Evolutionary conservation across 2,113 vertebrate genomes (phyloP), one percentile per base, ranked within the genome.

Genomic region (Coptodon bakossiorum): DNA sequence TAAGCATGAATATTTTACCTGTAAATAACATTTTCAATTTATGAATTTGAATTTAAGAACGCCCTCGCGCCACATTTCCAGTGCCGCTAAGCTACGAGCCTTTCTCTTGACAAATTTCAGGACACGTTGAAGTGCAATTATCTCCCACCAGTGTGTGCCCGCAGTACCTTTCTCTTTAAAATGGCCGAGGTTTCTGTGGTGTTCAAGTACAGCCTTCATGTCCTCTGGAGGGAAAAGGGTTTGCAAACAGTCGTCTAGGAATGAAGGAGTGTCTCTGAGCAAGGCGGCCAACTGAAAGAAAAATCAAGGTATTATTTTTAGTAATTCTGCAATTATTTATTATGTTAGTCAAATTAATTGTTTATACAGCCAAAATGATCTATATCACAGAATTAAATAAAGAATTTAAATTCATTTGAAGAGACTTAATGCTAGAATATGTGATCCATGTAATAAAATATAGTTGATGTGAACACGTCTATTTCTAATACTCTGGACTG

Each of bases 201-300:
- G 92, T 50, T 95, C 90, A 29, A 96, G 90, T 22, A 96, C 66
- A 29, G 88, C 87, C 86, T 96, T 95, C 92, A 96, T 89, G 83
- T 94, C 93, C 17, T 93, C 92, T 2, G 93, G 91, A 1, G 93
- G 91, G 73, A 93, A 93, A 66, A 90, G 56, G 59, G 94, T 89
- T 82, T 93, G 90, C 80, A 96, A 90, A 86, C 93, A 96, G 50
- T 96, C 94, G 6, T 95, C 93, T 5, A 96, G 89, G 84, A 94
- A 92, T 53, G 91, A 87, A 3, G 96, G 94, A 10, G 93, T 52
- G 53, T 93, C 93, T 68, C 84, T 89, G 27, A 96, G 92, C 85
- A 94, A 89, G 52, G 87, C 90, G 53, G 95, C 91, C 80, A 96
- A 83, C 96, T 97, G 89, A 81, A 17, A 66, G 19, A 66, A 38